Evolutionary conservation across 2,888 invertebrate species (phyloP).

Genomic region (Trachelus tabidus): DNA sequence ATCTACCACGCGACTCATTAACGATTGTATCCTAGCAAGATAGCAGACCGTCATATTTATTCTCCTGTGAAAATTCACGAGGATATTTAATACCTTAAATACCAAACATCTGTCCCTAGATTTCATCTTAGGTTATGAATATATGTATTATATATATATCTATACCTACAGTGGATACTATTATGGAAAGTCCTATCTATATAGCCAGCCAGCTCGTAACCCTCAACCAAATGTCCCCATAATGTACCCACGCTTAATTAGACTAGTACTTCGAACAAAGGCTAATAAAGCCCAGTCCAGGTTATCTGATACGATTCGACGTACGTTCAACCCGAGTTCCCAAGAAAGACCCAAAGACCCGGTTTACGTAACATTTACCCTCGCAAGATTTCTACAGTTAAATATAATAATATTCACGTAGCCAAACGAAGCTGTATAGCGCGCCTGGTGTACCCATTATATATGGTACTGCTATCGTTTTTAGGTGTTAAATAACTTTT

Average conservation of each 20-base stretch:
- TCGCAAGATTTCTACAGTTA: not conserved
- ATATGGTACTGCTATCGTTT: not conserved
- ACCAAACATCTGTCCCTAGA: not conserved
- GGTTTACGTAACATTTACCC: not conserved
- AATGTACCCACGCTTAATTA: conserved; percentile 7
- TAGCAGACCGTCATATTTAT: not conserved
- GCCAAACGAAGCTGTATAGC: not conserved
- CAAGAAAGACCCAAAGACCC: not conserved
- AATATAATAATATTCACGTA: not conserved
- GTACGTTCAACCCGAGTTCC: not conserved
- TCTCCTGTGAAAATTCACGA: not conserved
- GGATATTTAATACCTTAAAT: not conserved
- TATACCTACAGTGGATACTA: not conserved
- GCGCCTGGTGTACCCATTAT: not conserved
- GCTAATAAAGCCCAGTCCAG: not conserved
- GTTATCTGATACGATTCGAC: conserved; percentile 1
- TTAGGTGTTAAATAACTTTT: not conserved
- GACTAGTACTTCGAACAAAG: conserved; percentile 5
- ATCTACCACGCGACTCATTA: not conserved
- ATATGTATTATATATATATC: not conserved
- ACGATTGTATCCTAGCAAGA: not conserved
- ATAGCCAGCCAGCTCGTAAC: not conserved
- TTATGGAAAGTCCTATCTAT: conserved; percentile 1
- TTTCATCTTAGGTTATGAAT: not conserved
- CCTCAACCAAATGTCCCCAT: not conserved